phyloP scores from a whole-genome alignment of 2,113 vertebrate genomes.

The Takifugu bimaculatus region DNA sequence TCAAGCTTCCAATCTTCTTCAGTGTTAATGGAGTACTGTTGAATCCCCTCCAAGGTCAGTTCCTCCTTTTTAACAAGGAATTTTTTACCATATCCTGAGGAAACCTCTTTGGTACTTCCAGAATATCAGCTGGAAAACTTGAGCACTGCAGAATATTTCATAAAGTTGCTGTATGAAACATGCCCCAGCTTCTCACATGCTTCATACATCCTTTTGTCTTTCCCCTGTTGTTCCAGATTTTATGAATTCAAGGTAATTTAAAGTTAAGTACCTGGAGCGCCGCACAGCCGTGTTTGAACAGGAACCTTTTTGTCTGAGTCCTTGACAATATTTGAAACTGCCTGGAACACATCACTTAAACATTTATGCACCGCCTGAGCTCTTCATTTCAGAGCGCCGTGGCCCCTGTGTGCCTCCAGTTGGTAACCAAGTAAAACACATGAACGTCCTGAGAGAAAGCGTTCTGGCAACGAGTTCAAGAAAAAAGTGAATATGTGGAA shows the following conservation, averaged over 20 bases:
- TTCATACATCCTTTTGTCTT: too few relatives aligned
- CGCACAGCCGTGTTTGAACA: slow-evolving; percentile 39
- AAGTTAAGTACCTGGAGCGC: slow-evolving; percentile 40
- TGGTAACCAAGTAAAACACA: slow-evolving; percentile 69
- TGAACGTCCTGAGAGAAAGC: slow-evolving; percentile 73
- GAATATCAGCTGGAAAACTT: too few relatives aligned
- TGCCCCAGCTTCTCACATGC: too few relatives aligned
- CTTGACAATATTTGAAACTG: slow-evolving; percentile 47
- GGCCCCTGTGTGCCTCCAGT: slow-evolving; percentile 40
- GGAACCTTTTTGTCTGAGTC: slow-evolving; percentile 23
- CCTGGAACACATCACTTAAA: slow-evolving; percentile 60
- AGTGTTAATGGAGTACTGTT: too few relatives aligned
- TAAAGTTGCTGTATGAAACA: too few relatives aligned
- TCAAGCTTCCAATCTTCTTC: too few relatives aligned
- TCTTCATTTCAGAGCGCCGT: slow-evolving; percentile 53
- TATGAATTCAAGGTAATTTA: slow-evolving; percentile 52
- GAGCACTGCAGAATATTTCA: too few relatives aligned
- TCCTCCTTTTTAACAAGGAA: too few relatives aligned
- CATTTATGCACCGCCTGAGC: slow-evolving; percentile 45
- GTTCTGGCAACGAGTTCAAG: slow-evolving; percentile 70
- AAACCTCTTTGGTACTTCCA: too few relatives aligned
- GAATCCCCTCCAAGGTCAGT: too few relatives aligned
- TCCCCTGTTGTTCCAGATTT: slow-evolving; percentile 11
- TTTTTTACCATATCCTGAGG: too few relatives aligned
- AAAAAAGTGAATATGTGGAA: slow-evolving; percentile 73